Evolutionary conservation across 2,113 vertebrate genomes (phyloP).

Genomic region (Lathamus discolor): DNA sequence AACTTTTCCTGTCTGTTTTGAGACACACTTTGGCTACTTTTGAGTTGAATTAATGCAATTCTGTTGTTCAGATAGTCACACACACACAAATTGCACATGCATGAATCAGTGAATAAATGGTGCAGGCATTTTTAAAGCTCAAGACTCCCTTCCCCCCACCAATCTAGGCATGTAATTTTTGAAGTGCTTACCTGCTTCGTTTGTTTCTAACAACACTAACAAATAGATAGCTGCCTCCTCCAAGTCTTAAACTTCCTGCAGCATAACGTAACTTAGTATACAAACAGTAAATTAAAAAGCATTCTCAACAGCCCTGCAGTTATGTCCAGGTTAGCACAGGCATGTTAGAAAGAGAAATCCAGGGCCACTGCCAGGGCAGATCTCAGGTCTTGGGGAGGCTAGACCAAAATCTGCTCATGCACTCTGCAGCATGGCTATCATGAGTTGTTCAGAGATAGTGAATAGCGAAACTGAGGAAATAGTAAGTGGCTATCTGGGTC

Average conservation of each 20-base stretch:
- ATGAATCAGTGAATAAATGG: background rate
- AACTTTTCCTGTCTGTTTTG: background rate
- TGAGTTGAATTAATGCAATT: background rate
- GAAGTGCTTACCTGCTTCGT: background rate
- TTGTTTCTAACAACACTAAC: background rate
- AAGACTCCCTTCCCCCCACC: background rate
- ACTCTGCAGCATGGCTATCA: background rate
- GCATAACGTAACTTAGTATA: background rate
- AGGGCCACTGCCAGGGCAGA: constrained; percentile 58
- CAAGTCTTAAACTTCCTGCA: background rate
- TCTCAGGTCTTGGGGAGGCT: background rate
- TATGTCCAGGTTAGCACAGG: constrained; percentile 41
- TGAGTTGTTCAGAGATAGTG: background rate
- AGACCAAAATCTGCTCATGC: background rate
- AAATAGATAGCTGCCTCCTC: background rate
- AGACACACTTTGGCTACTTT: background rate
- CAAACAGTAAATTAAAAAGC: background rate
- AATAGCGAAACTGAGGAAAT: background rate
- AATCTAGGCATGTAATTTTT: background rate
- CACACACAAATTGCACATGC: background rate
- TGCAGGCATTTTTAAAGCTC: background rate
- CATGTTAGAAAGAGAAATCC: constrained; percentile 52
- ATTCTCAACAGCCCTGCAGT: background rate
- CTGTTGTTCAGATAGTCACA: background rate
- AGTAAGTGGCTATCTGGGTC: background rate